Evolutionary conservation across 2,113 vertebrate species (phyloP), one percentile per base, ranked within the genome.

Genomic region (Nerophis ophidion): DNA sequence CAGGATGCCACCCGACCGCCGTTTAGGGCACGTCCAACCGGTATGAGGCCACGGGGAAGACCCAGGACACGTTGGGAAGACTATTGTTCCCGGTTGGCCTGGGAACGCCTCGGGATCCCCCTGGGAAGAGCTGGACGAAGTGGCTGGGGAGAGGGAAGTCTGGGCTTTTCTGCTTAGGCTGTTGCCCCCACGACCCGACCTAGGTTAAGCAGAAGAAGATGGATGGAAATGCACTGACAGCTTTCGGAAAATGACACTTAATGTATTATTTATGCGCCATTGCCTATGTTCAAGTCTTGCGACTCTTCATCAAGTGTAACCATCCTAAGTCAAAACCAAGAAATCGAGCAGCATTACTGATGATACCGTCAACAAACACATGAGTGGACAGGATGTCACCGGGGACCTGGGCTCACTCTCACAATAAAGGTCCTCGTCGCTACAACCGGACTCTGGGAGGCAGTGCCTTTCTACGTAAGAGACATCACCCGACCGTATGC

Each of bases 181-280:
- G n/a, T n/a, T n/a, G n/a, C n/a, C n/a, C n/a, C n/a, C n/a, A n/a
- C n/a, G n/a, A n/a, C n/a, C n/a, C n/a, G n/a, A n/a, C n/a, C n/a
- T n/a, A n/a, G n/a, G n/a, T n/a, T n/a, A n/a, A n/a, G n/a, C n/a
- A n/a, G n/a, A n/a, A n/a, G n/a, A n/a, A n/a, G n/a, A n/a, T 82
- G 79, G 74, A 80, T n/a, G n/a, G 80, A 81, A 83, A 80, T 63
- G 68, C 74, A 78, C 74, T 78, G 82, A 87, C 84, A 86, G 80
- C 67, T 74, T 76, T 79, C 79, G 80, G 86, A 86, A 88, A 86
- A 88, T 75, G 79, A 48, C 73, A 82, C 81, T 88, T 88, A 85
- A 84, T 87, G 80, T 81, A 86, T 86, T 85, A 86, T 86, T 85
- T 86, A 86, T 86, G 83, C 84, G 76, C 85, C 84, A 88, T 85